phyloP scores from a whole-genome alignment of 2,113 vertebrate species.

The Chionomys nivalis region DNA sequence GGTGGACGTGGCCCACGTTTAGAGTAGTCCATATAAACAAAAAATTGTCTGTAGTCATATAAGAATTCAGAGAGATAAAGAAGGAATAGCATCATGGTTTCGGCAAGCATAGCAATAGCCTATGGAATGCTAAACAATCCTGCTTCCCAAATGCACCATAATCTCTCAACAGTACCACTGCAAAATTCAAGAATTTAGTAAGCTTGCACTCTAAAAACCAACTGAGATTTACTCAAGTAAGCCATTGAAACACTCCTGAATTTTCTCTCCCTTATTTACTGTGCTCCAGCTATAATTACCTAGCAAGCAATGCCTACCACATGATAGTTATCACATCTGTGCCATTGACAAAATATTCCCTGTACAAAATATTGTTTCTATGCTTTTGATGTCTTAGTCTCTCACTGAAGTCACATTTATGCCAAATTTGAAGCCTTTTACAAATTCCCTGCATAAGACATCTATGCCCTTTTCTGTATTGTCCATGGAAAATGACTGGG shows the following conservation, averaged over 20 bases:
- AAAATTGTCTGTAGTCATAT: not conserved
- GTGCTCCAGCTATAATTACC: not conserved
- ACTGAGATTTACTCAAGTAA: rapidly evolving
- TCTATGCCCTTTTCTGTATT: not conserved
- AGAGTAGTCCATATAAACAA: not conserved
- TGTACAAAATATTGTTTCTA: not conserved
- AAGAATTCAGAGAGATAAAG: rapidly evolving
- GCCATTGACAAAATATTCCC: not conserved
- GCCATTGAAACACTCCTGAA: not conserved
- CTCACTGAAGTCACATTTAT: not conserved
- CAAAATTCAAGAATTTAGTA: not conserved
- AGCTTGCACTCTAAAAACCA: not conserved
- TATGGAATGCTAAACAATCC: not conserved
- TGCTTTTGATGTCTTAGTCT: not conserved
- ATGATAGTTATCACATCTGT: not conserved
- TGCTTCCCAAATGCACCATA: rapidly evolving
- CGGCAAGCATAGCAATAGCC: rapidly evolving
- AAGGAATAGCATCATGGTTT: not conserved
- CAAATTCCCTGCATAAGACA: not conserved
- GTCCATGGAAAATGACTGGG: no score
- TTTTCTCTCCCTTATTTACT: not conserved
- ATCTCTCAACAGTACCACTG: not conserved
- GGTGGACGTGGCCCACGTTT: not conserved
- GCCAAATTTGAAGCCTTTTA: not conserved
- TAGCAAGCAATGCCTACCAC: not conserved